phyloP scores from a whole-genome alignment of 2,113 vertebrate species.

The Strix aluco region DNA sequence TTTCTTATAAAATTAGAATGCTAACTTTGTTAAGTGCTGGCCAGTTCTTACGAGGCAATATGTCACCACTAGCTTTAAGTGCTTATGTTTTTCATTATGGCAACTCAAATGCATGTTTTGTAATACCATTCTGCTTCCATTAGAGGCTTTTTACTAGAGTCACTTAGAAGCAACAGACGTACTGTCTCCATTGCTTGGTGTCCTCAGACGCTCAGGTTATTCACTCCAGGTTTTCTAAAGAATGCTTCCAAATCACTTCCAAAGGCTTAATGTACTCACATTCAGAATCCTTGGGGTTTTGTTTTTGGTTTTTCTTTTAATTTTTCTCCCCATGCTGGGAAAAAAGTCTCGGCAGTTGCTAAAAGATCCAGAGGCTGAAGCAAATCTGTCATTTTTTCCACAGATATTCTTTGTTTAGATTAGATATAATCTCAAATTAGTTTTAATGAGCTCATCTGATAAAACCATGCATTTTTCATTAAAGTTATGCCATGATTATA shows the following conservation, averaged over 20 bases:
- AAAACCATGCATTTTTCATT: constrained; percentile 3
- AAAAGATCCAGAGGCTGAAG: background rate
- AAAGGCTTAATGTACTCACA: background rate
- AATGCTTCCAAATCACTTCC: background rate
- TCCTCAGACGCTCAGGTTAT: background rate
- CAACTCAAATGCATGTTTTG: background rate
- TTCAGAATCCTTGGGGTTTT: background rate
- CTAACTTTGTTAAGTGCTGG: background rate
- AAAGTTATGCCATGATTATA: background rate
- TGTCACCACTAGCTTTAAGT: constrained; percentile 1
- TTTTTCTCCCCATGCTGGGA: background rate
- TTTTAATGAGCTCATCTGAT: constrained; percentile 20
- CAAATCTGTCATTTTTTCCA: background rate
- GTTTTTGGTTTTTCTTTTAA: background rate
- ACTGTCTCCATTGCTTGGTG: background rate
- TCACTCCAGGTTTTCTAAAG: constrained; percentile 3
- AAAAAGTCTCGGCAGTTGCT: background rate
- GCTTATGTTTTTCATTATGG: constrained; percentile 51
- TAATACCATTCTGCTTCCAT: background rate
- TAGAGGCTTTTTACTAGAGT: background rate
- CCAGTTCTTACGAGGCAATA: background rate
- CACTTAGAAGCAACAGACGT: background rate
- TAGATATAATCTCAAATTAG: constrained; percentile 55
- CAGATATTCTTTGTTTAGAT: constrained; percentile 2
- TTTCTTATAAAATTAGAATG: background rate